Evolutionary conservation across 1,140 invertebrate species (phyloP).

Genomic region (Anthonomus grandis): DNA sequence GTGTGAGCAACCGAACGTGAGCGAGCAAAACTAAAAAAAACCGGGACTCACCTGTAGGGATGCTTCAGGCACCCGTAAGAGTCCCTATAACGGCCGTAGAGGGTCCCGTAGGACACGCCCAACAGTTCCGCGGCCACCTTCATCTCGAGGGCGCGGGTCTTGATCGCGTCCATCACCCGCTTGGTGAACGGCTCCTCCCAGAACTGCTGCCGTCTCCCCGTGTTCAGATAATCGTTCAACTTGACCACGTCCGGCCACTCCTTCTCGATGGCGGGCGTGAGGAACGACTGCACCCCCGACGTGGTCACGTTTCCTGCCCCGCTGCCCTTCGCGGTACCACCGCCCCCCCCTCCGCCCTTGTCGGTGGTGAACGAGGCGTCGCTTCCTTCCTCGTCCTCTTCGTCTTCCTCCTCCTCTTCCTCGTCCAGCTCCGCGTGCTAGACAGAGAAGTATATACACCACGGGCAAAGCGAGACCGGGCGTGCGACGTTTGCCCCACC

Average conservation of each 20-base stretch:
- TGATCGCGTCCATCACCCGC: conserved; percentile 82
- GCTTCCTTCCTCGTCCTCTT: conserved; percentile 34
- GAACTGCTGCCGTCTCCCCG: conserved; percentile 81
- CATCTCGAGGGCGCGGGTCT: conserved; percentile 88
- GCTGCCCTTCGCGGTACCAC: neutral
- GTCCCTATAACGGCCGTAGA: conserved; percentile 83
- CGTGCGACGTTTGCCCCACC: no score
- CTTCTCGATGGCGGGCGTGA: conserved; percentile 50
- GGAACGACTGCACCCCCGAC: conserved; percentile 35
- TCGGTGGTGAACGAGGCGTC: conserved; percentile 25
- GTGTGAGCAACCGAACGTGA: no score
- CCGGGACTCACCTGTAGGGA: conserved; percentile 63
- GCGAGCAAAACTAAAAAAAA: no score
- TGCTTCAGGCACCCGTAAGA: conserved; percentile 83
- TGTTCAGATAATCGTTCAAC: conserved; percentile 83
- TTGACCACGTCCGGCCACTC: conserved; percentile 78
- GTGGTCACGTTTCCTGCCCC: conserved; percentile 33
- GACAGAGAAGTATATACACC: no score
- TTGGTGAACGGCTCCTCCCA: conserved; percentile 84
- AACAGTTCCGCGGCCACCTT: conserved; percentile 85
- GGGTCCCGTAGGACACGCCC: conserved; percentile 83
- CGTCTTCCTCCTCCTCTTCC: conserved; percentile 33
- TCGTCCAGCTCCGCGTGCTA: no score
- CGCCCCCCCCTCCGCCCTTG: conserved; percentile 5
- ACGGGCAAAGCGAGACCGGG: no score